Conservation (phyloP, 1,140 invertebrate genomes). For the Anastrepha obliqua region DNA sequence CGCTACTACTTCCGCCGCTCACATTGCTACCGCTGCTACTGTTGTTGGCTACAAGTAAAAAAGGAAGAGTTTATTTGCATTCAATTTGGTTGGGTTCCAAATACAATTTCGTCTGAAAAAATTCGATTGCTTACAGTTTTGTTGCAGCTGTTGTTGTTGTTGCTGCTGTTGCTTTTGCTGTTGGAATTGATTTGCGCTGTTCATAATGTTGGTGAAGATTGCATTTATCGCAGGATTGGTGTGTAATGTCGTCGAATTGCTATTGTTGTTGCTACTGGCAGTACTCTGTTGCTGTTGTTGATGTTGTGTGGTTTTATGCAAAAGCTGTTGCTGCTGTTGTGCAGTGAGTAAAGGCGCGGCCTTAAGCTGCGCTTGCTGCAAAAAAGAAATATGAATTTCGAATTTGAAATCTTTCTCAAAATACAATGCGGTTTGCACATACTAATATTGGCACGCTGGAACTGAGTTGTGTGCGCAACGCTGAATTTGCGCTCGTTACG, state of each 20-base stretch:
- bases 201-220: slow-evolving; percentile 85
- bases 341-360: slow-evolving; percentile 68
- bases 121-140: slow-evolving; percentile 57
- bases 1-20: slow-evolving; percentile 69
- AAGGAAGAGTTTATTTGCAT: neutral
- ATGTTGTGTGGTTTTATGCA: slow-evolving; percentile 55
- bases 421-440: slow-evolving; percentile 55
- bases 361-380: slow-evolving; percentile 79
- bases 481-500: slow-evolving; percentile 64
- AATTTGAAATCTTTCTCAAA: neutral
- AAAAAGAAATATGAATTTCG: slow-evolving; percentile 58
- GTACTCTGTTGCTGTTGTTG: slow-evolving; percentile 56
- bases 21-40: slow-evolving; percentile 48
- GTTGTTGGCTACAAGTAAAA: slow-evolving; percentile 55
- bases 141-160: slow-evolving; percentile 59
- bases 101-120: neutral
- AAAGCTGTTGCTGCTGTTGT: slow-evolving; percentile 61
- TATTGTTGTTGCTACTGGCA: slow-evolving; percentile 68
- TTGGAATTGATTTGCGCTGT: slow-evolving; percentile 85
- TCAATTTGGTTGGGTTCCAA: neutral
- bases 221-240: slow-evolving; percentile 85
- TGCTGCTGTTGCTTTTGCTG: slow-evolving; percentile 76
- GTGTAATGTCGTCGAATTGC: slow-evolving; percentile 77
- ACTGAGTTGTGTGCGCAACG: slow-evolving; percentile 73
- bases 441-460: slow-evolving; percentile 78